These are phyloP conservation scores for Coecobrya sp. DNA, from an alignment of 2,888 invertebrate genomes.

Conservation along the genomic window DNA sequence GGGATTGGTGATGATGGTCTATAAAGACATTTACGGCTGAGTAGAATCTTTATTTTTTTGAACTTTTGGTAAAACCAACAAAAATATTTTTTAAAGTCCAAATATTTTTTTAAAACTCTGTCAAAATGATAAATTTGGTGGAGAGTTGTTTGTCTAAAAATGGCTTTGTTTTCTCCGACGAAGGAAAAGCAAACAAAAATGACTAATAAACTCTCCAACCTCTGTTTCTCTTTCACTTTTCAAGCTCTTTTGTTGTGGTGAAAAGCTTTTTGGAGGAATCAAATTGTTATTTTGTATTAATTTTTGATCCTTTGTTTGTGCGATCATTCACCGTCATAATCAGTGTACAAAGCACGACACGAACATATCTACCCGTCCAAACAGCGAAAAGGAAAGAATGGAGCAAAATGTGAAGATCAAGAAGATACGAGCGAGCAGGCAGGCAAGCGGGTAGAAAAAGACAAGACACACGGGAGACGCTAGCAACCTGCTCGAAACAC, in stretches of 20 bases:
- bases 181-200: too few relatives aligned
- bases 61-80: not conserved
- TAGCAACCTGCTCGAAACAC: slow-evolving; percentile 67
- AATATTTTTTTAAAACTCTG: not conserved
- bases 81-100: too few relatives aligned
- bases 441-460: not conserved
- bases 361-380: not conserved
- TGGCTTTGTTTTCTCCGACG: too few relatives aligned
- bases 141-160: too few relatives aligned
- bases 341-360: not conserved
- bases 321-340: not conserved
- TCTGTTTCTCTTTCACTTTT: too few relatives aligned
- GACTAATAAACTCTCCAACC: too few relatives aligned
- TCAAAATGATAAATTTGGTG: too few relatives aligned
- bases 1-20: not conserved
- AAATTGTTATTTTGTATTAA: too few relatives aligned
- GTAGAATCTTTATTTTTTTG: not conserved
- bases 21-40: not conserved
- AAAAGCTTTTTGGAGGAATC: too few relatives aligned
- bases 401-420: not conserved
- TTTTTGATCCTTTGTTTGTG: too few relatives aligned
- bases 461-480: slow-evolving; percentile 24
- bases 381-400: not conserved
- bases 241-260: too few relatives aligned
- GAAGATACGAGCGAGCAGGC: not conserved